phyloP scores from a whole-genome alignment of 2,797 vertebrate species.

The Kryptopterus vitreolus region DNA sequence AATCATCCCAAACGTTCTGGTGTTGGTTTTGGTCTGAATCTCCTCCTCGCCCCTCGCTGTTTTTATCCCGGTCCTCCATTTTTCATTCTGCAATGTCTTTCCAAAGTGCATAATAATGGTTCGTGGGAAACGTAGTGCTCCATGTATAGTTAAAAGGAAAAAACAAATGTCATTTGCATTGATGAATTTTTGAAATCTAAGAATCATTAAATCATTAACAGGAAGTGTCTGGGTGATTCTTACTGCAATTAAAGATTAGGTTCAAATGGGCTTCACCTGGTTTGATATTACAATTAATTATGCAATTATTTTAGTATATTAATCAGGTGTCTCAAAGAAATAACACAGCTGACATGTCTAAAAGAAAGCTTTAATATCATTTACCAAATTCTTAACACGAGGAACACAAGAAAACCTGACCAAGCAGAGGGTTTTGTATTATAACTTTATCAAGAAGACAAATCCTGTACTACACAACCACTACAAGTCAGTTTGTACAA shows the following conservation, averaged over 20 bases:
- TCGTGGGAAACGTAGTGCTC: too few relatives aligned
- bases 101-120: too few relatives aligned
- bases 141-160: too few relatives aligned
- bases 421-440: not conserved
- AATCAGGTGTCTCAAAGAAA: not conserved
- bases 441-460: not conserved
- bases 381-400: not conserved
- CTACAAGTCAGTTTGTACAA: not conserved
- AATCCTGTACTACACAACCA: not conserved
- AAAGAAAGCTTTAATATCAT: not conserved
- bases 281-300: not conserved
- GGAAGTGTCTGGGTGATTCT: not conserved
- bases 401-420: not conserved
- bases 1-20: too few relatives aligned
- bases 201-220: too few relatives aligned
- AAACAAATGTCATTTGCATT: too few relatives aligned
- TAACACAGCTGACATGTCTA: not conserved
- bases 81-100: too few relatives aligned
- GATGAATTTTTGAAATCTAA: too few relatives aligned
- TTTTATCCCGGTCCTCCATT: too few relatives aligned
- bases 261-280: not conserved
- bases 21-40: too few relatives aligned
- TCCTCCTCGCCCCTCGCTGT: too few relatives aligned
- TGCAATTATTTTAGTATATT: not conserved
- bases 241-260: not conserved